Evolutionary conservation across 2,888 invertebrate genomes (phyloP), one percentile per base, ranked within the genome.

Genomic region (Calameuta filiformis): DNA sequence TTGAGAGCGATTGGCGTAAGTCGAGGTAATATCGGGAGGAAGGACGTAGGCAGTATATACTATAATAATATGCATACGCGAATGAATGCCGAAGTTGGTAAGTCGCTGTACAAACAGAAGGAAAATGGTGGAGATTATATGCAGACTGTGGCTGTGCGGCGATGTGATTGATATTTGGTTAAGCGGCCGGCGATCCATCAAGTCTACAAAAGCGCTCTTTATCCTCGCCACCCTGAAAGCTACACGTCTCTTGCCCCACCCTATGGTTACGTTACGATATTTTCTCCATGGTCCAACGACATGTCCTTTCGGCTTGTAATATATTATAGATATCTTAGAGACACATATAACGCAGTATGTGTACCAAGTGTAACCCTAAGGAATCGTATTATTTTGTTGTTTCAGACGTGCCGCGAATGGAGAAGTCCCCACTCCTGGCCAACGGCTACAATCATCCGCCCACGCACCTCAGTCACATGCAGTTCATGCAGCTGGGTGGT

Each of bases 401-500:
- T 93, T 75, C 94, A 97, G 97, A 97, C 93, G 95, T 97, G 92
- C 96, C 96, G 76, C 94, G 97, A 85, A 93, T 97, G 94, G 98
- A 98, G 92, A 98, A 98, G 92, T 97, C 97, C 33, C 98, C 98
- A 40, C 94, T 98, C 69, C 93, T 98, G 86, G 97, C 97, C 80
- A 98, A 98, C 91, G 98, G 98, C 82, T 98, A 98, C 94, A 98
- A 97, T 92, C 97, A 97, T 85, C 98, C 97, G 80, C 98, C 98
- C 79, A 96, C 97, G 81, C 96, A 97, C 92, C 94, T 97, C 86
- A 97, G 97, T 90, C 98, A 97, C 89, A 97, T 98, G 97, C 97
- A 97, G 90, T 97, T 98, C 93, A 97, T 97, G 97, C 97, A 97
- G 92, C 95, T 97, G 92, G 95, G 95, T 83, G 97, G 96, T 91